phyloP scores from a whole-genome alignment of 2,113 vertebrate genomes.

The Fukomys damarensis region DNA sequence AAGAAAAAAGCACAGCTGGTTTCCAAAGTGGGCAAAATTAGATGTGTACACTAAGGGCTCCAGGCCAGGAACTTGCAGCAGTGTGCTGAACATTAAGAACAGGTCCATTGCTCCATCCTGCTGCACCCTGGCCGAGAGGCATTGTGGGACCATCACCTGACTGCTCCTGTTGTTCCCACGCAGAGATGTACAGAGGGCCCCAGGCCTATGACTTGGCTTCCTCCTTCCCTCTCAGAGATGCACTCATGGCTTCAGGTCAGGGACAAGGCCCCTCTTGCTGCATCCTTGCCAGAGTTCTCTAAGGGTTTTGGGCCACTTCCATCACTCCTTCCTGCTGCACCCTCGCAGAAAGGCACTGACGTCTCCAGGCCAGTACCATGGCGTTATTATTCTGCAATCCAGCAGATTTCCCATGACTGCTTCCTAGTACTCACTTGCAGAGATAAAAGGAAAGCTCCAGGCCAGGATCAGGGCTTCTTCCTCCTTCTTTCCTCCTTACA shows the following conservation, averaged over 20 bases:
- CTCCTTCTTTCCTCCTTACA: background rate
- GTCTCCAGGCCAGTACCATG: too few species aligned
- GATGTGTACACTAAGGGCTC: fast-evolving
- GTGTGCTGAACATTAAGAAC: fast-evolving
- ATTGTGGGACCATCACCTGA: background rate
- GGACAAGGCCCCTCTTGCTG: background rate
- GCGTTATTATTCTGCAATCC: too few species aligned
- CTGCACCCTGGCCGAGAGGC: background rate
- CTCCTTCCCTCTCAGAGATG: background rate
- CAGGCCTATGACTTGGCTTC: background rate
- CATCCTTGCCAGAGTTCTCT: background rate
- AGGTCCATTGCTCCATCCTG: background rate
- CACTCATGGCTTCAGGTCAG: background rate
- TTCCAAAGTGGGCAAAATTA: background rate
- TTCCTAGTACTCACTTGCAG: background rate
- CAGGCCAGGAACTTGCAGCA: too few species aligned
- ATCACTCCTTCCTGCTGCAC: background rate
- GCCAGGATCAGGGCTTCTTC: background rate
- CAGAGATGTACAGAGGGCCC: background rate
- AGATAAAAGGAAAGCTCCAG: background rate
- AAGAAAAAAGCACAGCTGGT: too few species aligned
- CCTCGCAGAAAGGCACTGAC: background rate
- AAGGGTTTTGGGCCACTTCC: background rate
- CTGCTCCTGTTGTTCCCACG: background rate
- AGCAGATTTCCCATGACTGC: too few species aligned